These are phyloP conservation scores for Ianthella basta DNA, from an alignment of 37 sponge, comb jelly and placozoan species.

Conservation along the genomic window DNA sequence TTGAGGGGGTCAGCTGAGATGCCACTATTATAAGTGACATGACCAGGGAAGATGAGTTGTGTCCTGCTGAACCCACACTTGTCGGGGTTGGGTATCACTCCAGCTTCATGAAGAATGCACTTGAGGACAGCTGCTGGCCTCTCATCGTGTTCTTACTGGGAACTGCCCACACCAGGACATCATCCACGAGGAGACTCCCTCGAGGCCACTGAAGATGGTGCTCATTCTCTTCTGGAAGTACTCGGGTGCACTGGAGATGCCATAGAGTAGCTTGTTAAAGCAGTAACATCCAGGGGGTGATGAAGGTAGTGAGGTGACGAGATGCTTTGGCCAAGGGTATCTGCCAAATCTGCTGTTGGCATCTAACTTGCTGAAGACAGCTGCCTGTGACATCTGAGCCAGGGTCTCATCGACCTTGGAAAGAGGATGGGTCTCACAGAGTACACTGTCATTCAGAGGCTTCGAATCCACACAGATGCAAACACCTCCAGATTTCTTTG, in stretches of 20 bases:
- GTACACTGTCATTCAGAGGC: slow-evolving; percentile 49
- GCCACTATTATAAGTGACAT: not conserved
- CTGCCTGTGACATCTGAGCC: slow-evolving; percentile 57
- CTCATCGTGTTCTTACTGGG: not conserved
- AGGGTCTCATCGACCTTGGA: slow-evolving; percentile 60
- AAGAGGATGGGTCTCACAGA: slow-evolving; percentile 54
- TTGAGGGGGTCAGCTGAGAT: not conserved
- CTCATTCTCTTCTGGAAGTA: slow-evolving; percentile 33
- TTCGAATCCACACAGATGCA: slow-evolving; percentile 56
- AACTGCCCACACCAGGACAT: not conserved
- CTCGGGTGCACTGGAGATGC: slow-evolving; percentile 33
- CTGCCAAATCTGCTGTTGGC: slow-evolving; percentile 64
- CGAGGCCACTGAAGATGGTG: not conserved
- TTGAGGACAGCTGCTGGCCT: not conserved
- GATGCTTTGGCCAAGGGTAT: slow-evolving; percentile 22
- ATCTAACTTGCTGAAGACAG: slow-evolving; percentile 48
- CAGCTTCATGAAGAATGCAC: not conserved
- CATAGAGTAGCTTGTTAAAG: slow-evolving; percentile 35
- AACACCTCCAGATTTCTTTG: slow-evolving; percentile 40
- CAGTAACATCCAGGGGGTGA: slow-evolving; percentile 25
- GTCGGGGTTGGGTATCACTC: not conserved
- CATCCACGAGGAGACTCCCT: not conserved
- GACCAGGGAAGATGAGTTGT: not conserved
- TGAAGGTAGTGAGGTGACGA: slow-evolving; percentile 6
- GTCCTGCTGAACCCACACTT: not conserved